Percentiles rank a stretch among this genome's conserved stretches.
Conservation (phyloP, 2,113 vertebrate genomes). For the Serinus canaria region DNA sequence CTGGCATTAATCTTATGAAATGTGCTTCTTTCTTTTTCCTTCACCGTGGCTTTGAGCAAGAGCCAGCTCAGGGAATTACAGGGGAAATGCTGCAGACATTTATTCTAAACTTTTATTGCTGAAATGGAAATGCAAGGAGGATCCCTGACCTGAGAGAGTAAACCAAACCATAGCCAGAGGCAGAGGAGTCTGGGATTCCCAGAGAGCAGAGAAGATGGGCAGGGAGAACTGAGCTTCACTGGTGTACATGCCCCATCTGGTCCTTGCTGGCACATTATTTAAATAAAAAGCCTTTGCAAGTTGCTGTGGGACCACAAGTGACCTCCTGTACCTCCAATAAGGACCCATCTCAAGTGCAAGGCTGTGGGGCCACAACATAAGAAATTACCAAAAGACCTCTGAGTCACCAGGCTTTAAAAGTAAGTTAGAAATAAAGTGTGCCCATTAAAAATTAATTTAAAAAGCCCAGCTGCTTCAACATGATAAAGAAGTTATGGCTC, state of each 20-base stretch:
- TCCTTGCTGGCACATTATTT: neutral
- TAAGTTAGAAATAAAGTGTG: neutral
- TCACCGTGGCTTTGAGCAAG: neutral
- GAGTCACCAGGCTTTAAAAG: neutral
- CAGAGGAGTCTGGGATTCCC: neutral
- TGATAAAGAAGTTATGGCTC: neutral
- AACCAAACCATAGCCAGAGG: neutral
- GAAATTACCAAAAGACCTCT: neutral
- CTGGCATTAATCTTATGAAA: neutral
- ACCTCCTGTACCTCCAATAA: neutral
- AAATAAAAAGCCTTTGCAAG: neutral
- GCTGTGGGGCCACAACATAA: neutral
- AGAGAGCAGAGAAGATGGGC: neutral
- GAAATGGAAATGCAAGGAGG: neutral
- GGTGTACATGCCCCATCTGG: neutral
- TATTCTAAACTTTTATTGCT: neutral
- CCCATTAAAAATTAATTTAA: neutral
- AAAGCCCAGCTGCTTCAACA: neutral
- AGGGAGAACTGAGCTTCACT: neutral
- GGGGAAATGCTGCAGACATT: neutral
- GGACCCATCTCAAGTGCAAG: neutral
- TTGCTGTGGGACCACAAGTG: neutral
- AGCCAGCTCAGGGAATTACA: neutral
- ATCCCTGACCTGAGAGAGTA: neutral
- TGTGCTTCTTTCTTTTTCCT: neutral